A percentile compares a stretch with the other conserved stretches of the same genome.
Evolutionary conservation across 2,113 vertebrate species (phyloP).

Genomic region (Brachyistius frenatus): DNA sequence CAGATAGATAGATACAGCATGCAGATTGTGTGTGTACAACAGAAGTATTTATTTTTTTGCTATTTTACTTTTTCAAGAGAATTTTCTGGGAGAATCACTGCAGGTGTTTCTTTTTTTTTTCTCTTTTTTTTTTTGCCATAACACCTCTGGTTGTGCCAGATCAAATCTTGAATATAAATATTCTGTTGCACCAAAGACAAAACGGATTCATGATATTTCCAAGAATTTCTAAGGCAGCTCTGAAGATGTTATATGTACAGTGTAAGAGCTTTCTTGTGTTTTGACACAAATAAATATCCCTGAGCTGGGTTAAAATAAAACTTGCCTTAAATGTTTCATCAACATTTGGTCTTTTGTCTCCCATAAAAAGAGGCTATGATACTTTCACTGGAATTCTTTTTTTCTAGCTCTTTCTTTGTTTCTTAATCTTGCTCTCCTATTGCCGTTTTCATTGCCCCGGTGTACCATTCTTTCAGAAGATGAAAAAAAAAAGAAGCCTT

Average conservation of each 20-base stretch:
- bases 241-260: constrained; percentile 14
- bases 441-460: constrained; percentile 36
- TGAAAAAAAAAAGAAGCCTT: constrained; percentile 14
- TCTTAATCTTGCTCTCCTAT: constrained; percentile 29
- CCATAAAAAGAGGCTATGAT: constrained; percentile 43
- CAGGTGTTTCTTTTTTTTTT: background rate
- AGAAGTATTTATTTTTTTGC: no score
- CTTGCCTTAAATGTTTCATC: constrained; percentile 68
- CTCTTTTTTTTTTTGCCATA: background rate
- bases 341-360: constrained; percentile 62
- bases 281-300: constrained; percentile 41
- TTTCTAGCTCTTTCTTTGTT: constrained; percentile 4
- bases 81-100: no score
- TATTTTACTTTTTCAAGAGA: background rate
- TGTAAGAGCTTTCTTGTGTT: constrained; percentile 49
- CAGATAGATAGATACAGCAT: no score
- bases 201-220: constrained; percentile 8
- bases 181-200: background rate
- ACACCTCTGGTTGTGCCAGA: background rate
- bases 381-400: background rate
- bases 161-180: constrained; percentile 1
- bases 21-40: no score
- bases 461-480: constrained; percentile 55
- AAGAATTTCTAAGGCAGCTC: constrained; percentile 6
- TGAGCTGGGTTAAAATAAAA: constrained; percentile 53